Base-by-base conservation (phyloP, 2,888 invertebrate species). In the Panzeria rudis region DNA sequence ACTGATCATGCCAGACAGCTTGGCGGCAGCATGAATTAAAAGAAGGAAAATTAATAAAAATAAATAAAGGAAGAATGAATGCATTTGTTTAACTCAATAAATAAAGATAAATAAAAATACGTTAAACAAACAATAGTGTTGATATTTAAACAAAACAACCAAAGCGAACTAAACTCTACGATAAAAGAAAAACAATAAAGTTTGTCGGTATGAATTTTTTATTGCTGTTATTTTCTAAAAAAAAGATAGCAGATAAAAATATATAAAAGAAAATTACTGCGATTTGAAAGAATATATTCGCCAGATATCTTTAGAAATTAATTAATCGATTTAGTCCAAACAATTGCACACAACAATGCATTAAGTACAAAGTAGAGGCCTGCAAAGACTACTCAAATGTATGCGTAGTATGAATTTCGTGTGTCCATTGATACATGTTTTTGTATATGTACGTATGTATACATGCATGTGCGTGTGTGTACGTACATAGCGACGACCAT, bases 1-100 rank as follows among this genome's bases (percentile, higher is more conserved):
- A 64, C 54, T 44, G 84, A 84, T 81, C 81, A 69, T 78, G 77
- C 61, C 84, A 84, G 84, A 84, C 84, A 61, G 81, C 56, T 50
- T 68, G 84, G 73, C 84, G 81, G 77, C 81, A 32, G 54, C 23
- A 41, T 56, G 54, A 64, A 20, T 47, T 50, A 38, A 41, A 41
- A 29, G 7, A 20, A 32, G 20, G 3, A 11, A 52, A 20, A 61
- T 11, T n/a, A 59, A 69, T 15, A 29, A 32, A 61, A 41, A 32
- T 5, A n/a, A 9, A 50, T 25, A 11, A 20, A n/a, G 2, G 8
- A 17, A 9, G 69, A 29, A 29, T 29, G 5, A 56, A 32, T 66
- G 25, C 47, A 59, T 68, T 77, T 56, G 76, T 66, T 76, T 66
- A 76, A 52, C 56, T 32, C 2, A 66, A 44, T 35, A n/a, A 29